These are phyloP conservation scores for Drosophila orena DNA, from an alignment of 1,140 invertebrate genomes.

Conservation along the genomic window DNA sequence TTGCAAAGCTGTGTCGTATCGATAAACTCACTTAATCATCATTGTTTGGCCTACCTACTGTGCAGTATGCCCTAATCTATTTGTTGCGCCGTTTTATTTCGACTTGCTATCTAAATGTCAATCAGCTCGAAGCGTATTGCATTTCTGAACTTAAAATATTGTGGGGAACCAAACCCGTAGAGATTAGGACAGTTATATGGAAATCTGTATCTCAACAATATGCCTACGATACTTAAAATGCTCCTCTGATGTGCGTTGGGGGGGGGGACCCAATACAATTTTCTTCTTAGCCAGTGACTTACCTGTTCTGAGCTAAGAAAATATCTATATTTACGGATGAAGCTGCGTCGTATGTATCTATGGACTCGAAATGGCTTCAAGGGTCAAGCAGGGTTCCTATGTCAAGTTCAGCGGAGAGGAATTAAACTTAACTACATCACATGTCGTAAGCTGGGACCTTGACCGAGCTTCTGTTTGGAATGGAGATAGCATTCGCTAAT, in stretches of 20 bases:
- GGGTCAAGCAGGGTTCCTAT: constrained; percentile 30
- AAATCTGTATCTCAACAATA: not conserved
- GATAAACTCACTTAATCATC: constrained; percentile 25
- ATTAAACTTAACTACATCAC: constrained; percentile 27
- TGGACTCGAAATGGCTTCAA: constrained; percentile 27
- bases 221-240: too few relatives aligned
- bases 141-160: not conserved
- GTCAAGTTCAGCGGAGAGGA: constrained; percentile 38
- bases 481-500: constrained; percentile 20
- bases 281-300: not conserved
- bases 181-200: not conserved
- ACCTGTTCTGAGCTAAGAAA: constrained; percentile 8
- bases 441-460: constrained; percentile 8
- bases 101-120: constrained; percentile 13
- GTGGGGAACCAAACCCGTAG: not conserved
- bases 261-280: not conserved
- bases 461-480: constrained; percentile 6
- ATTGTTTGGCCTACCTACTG: constrained; percentile 24
- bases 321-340: not conserved
- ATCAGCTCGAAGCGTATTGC: not conserved
- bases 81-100: constrained; percentile 9
- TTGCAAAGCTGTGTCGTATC: constrained; percentile 2
- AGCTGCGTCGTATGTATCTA: constrained; percentile 6
- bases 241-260: not conserved
- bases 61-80: constrained; percentile 17